Evolutionary conservation across 2,888 invertebrate genomes (phyloP), one percentile per base, ranked within the genome.

Genomic region (Lycaena phlaeas): DNA sequence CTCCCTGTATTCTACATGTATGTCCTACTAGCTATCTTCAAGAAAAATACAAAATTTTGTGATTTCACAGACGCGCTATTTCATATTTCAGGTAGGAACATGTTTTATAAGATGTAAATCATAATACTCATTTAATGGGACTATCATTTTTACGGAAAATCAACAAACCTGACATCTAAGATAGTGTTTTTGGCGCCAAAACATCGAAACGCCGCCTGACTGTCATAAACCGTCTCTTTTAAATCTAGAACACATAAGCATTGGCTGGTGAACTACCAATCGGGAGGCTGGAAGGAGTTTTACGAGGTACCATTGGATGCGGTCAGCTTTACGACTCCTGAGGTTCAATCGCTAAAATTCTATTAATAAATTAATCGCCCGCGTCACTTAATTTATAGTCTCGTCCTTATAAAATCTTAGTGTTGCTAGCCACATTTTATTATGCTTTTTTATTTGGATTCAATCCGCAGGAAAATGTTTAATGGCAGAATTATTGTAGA

Each of bases 341-440:
- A 81, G 79, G 78, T 75, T 75, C 64, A 68, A 71, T 72, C 74
- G 81, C 81, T 61, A 84, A 82, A 77, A 74, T 81, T 81, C 82
- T 84, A 82, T 79, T 82, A 82, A 78, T 84, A 82, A 79, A 81
- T 78, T 77, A 76, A 72, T 74, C 78, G 77, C 81, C 78, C 81
- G 79, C 59, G 67, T 61, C 57, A 50, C n/a, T n/a, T n/a, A n/a
- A n/a, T n/a, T n/a, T 51, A 67, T 74, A 74, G 79, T 79, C 79
- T 79, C 59, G 62, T 40, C 44, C 25, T 3, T 38, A 43, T 42
- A 44, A 38, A 36, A 41, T 31, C 57, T 45, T 54, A 58, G 55
- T 56, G 53, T 51, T 36, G 36, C 36, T n/a, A 36, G 14, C 12
- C 4, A 22, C 3, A 22, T n/a, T n/a, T n/a, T n/a, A n/a, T n/a